phyloP scores from a whole-genome alignment of 2,888 invertebrate species.

The Azorinus chamasolen region DNA sequence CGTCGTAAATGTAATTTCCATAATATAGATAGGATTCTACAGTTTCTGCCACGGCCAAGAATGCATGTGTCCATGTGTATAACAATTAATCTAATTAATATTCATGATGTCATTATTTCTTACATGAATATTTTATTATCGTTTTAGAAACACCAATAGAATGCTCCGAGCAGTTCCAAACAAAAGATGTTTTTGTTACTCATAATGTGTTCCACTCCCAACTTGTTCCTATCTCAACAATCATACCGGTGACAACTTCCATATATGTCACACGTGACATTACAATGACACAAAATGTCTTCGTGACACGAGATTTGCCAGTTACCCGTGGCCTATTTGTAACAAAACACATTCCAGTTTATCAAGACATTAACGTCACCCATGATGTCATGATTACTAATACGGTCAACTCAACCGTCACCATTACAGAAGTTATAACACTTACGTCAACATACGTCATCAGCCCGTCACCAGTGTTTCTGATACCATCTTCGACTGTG shows the following conservation, averaged over 20 bases:
- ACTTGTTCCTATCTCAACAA: slow-evolving; percentile 6
- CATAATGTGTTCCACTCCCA: slow-evolving; percentile 22
- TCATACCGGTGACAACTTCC: slow-evolving; percentile 4
- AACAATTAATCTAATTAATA: too few species aligned
- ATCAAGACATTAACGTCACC: slow-evolving; percentile 23
- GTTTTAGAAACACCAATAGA: too few species aligned
- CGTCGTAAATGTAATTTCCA: too few species aligned
- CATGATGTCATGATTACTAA: slow-evolving; percentile 28
- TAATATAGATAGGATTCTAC: too few species aligned
- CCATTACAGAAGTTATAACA: not conserved
- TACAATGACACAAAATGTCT: slow-evolving; percentile 25
- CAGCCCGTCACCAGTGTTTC: slow-evolving; percentile 28
- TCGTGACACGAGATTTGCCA: slow-evolving; percentile 8
- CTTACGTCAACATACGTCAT: slow-evolving; percentile 19
- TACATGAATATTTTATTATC: too few species aligned
- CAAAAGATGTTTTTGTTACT: slow-evolving; percentile 20
- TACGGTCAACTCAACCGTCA: slow-evolving; percentile 17
- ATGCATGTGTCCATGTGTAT: too few species aligned
- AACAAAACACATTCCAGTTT: slow-evolving; percentile 4
- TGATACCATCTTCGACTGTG: slow-evolving; percentile 19
- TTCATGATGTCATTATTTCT: too few species aligned
- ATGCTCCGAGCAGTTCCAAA: not conserved
- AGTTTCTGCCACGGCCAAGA: too few species aligned
- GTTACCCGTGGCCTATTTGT: slow-evolving; percentile 16
- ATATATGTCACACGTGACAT: slow-evolving; percentile 6